Conservation (phyloP, 2,113 vertebrate genomes). For the Dromas ardeola region DNA sequence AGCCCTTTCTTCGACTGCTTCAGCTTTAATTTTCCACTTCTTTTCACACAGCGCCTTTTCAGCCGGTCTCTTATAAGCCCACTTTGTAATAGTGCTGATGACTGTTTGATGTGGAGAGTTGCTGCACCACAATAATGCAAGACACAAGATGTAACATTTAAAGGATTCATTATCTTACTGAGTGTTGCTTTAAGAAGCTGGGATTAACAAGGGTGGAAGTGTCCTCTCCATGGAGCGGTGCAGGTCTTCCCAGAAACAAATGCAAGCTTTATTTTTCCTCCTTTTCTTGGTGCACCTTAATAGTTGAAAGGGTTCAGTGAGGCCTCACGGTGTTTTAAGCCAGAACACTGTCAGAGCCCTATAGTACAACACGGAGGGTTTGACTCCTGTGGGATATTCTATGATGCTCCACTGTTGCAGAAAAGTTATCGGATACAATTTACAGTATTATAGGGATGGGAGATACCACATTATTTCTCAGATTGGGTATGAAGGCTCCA, state of each 20-base stretch:
- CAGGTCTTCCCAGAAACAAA: constrained; percentile 35
- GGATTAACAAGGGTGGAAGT: constrained; percentile 70
- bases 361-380: background rate
- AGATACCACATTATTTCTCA: background rate
- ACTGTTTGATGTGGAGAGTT: constrained; percentile 95
- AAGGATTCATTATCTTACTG: constrained; percentile 92
- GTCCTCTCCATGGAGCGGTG: constrained; percentile 46
- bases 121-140: constrained; percentile 87
- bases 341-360: background rate
- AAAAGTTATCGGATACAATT: background rate
- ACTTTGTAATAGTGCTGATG: constrained; percentile 90
- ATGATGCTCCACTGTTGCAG: background rate
- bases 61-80: constrained; percentile 84
- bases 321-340: background rate
- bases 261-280: background rate
- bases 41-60: constrained; percentile 94
- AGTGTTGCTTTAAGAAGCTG: constrained; percentile 84
- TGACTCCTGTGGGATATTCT: background rate
- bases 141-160: constrained; percentile 94
- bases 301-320: background rate
- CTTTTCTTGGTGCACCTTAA: background rate
- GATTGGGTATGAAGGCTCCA: background rate
- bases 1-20: constrained; percentile 93
- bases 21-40: constrained; percentile 99
- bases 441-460: background rate